Evolutionary conservation across 2,888 invertebrate genomes (phyloP), one percentile per base, ranked within the genome.

Genomic region (Eupithecia vulgata): DNA sequence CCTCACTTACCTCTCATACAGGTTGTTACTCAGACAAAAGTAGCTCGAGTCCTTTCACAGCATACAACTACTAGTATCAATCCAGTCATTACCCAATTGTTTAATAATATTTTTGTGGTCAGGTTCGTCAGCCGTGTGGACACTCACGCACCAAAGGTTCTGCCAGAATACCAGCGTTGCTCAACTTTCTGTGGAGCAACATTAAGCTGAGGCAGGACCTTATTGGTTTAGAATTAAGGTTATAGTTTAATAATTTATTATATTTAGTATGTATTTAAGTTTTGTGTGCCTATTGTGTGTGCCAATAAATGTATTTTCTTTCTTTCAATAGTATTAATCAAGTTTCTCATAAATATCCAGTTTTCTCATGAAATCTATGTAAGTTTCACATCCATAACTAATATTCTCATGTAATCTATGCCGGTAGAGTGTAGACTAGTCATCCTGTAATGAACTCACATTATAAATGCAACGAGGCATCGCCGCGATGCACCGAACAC

Each of bases 381-480:
- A 25, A 68, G 68, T 71, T 74, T 69, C 69, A 35, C 42, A 68
- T 74, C 74, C 69, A 71, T 34, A 12, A 30, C 7, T 40, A 21
- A 21, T 62, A 13, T 37, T 40, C 34, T 48, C 65, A 62, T 34
- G 17, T 61, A 68, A 70, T 76, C 71, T 68, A 71, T 45, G 76
- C 75, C 68, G 85, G 85, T 84, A 89, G 89, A 87, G 90, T 90
- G 85, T 84, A 89, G 89, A 87, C 90, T 90, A 86, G 87, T 85
- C 82, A 76, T 87, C 87, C 85, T 85, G 87, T 94, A 94, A 94
- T 93, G 94, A 94, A 94, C 92, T 88, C 90, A 87, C 91, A 94
- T 94, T 93, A 94, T 94, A 91, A 93, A 94, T 94, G 93, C 93
- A 93, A 91, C 93, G 93, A 93, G 90, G 90, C 93, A 91, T 91